Percentiles rank a stretch among this genome's conserved stretches.
Evolutionary conservation across 2,113 vertebrate genomes (phyloP).

Genomic region (Malurus cyaneus): DNA sequence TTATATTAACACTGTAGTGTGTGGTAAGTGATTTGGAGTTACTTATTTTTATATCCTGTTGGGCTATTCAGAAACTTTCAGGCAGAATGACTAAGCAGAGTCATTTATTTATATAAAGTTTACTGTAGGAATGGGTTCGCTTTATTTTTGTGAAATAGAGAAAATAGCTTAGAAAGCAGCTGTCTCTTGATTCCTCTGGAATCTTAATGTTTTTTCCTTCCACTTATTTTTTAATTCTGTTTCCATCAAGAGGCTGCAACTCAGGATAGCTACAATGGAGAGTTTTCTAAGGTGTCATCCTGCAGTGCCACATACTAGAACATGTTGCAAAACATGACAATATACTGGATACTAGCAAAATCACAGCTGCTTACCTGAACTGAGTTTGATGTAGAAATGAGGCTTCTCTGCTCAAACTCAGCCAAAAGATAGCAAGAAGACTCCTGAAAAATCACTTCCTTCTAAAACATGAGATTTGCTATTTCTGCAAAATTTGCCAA

Average conservation of each 20-base stretch:
- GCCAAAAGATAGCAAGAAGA: not conserved
- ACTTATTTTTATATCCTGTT: slow-evolving; percentile 31
- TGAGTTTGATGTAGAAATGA: not conserved
- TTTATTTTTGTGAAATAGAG: slow-evolving; percentile 25
- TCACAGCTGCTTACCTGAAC: not conserved
- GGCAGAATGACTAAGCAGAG: slow-evolving; percentile 45
- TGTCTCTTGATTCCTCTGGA: slow-evolving; percentile 2
- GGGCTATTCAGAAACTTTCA: slow-evolving; percentile 9
- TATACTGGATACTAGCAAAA: not conserved
- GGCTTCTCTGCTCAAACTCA: not conserved
- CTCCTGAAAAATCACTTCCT: not conserved
- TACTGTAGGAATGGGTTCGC: not conserved
- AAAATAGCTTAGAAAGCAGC: slow-evolving; percentile 39
- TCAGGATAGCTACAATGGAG: not conserved
- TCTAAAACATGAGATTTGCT: not conserved
- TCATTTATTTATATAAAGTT: slow-evolving; percentile 7
- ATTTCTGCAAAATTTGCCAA: not conserved
- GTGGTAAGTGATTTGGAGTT: slow-evolving; percentile 29
- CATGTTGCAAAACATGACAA: not conserved
- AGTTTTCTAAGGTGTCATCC: not conserved
- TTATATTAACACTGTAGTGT: not conserved
- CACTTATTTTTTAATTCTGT: not conserved
- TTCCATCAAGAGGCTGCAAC: not conserved
- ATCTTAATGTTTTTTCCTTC: not conserved
- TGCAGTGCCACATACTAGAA: not conserved